Base-by-base conservation (phyloP, 2,113 vertebrate species). In the Trogon melanurus region DNA sequence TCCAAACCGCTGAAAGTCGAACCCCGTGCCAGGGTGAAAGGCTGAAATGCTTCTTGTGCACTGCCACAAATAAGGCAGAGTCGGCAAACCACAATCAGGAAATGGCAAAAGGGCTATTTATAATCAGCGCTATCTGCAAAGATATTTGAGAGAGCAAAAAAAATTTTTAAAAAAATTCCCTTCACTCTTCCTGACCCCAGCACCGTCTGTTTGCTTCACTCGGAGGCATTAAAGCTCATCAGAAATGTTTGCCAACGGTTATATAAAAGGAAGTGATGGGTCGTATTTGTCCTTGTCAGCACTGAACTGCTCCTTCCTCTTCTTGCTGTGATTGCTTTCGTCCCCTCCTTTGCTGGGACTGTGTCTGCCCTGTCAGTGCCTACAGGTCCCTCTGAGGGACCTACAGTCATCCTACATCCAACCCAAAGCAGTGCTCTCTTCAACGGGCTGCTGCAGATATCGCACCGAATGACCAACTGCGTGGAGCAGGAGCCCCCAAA, bases 41-140 rank as follows among this genome's bases (percentile, higher is more conserved):
- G 4, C 83, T 71, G 72, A 90, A 41, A 10, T 2, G 4, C 51
- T 76, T 56, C 88, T 72, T 5, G 0, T 56, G 29, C 5, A 4
- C 53, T 80, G 61, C 83, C 48, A 13, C 72, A 86, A 95, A 57
- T 84, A 92, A 95, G 62, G 70, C 78, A 73, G 62, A 82, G 62
- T 50, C 4, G 3, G 60, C 84, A 88, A 89, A 93, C 78, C 66
- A 23, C 66, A 41, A 13, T 34, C 84, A 93, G 87, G 87, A 95
- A 95, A 92, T 47, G 78, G 89, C 93, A 75, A 87, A 91, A 76
- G 79, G 47, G 30, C 80, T 95, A 94, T 96, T 94, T 96, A 89
- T 94, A 95, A 87, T 75, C 81, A 36, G 34, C 1, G 1, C 57
- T 93, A 87, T 94, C 89, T 95, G 91, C 84, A 70, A 84, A 89